A percentile compares a stretch with the other conserved stretches of the same genome.
These are phyloP conservation scores for Hestina assimilis DNA, from an alignment of 1,140 invertebrate species.

Conservation along the genomic window DNA sequence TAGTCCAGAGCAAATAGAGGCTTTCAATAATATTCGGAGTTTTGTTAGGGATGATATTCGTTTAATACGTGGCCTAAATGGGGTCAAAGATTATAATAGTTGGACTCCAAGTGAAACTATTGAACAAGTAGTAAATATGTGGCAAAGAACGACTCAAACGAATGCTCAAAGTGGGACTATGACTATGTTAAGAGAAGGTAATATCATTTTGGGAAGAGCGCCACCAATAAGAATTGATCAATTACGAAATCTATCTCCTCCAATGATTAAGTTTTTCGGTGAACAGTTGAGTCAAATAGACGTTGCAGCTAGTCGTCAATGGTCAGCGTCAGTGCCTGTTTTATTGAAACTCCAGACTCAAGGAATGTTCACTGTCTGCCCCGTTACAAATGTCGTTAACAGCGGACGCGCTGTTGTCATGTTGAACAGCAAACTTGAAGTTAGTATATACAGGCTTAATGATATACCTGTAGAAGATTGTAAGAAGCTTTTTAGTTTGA, in stretches of 20 bases:
- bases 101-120: constrained; percentile 32
- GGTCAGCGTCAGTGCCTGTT: constrained; percentile 26
- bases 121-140: constrained; percentile 32
- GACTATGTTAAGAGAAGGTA: constrained; percentile 23
- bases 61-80: constrained; percentile 27
- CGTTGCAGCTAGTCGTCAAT: constrained; percentile 25
- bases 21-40: constrained; percentile 28
- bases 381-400: constrained; percentile 23
- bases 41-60: constrained; percentile 32
- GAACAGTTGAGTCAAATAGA: constrained; percentile 37
- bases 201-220: constrained; percentile 30
- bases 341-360: constrained; percentile 25
- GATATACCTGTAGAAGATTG: constrained; percentile 24
- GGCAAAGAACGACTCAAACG: constrained; percentile 22
- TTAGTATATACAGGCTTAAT: constrained; percentile 32
- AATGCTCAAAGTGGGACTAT: constrained; percentile 14
- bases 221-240: constrained; percentile 32
- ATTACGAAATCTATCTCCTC: constrained; percentile 23
- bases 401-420: constrained; percentile 28
- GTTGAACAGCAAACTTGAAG: constrained; percentile 29
- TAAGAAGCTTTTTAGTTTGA: constrained; percentile 17
- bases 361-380: constrained; percentile 32
- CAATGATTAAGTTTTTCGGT: constrained; percentile 34
- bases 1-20: constrained; percentile 32
- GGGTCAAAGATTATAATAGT: constrained; percentile 19